Conservation (phyloP, 2,888 invertebrate genomes). For the Hecatera dysodea region DNA sequence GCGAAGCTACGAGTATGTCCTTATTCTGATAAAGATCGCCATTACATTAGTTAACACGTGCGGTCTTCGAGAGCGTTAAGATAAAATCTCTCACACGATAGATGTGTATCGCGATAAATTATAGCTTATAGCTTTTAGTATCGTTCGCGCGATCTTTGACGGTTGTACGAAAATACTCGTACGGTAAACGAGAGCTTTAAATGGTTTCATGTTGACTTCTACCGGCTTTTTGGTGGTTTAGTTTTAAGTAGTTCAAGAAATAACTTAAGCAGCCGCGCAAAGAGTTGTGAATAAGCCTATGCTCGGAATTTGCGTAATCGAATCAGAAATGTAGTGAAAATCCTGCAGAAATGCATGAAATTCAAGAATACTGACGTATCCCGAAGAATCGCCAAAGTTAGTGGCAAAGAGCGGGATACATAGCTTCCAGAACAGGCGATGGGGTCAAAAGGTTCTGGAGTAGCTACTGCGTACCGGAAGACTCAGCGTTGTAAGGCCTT, state of each 20-base stretch:
- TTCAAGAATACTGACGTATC: too few relatives aligned
- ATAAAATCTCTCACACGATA: slow-evolving; percentile 41
- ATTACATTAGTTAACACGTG: slow-evolving; percentile 23
- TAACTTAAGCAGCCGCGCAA: not conserved
- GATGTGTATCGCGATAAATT: slow-evolving; percentile 63
- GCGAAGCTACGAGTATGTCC: not conserved
- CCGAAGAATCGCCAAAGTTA: too few relatives aligned
- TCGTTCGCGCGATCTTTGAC: slow-evolving; percentile 56
- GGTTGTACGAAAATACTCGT: slow-evolving; percentile 29
- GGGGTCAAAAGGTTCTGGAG: too few relatives aligned
- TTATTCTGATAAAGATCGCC: slow-evolving; percentile 24
- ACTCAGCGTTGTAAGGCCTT: too few relatives aligned
- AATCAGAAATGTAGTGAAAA: too few relatives aligned
- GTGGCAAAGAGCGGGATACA: too few relatives aligned
- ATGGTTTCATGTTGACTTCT: not conserved
- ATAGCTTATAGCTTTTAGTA: slow-evolving; percentile 63
- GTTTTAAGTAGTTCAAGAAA: not conserved
- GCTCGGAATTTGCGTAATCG: too few relatives aligned
- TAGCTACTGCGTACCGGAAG: too few relatives aligned
- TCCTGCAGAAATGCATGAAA: too few relatives aligned
- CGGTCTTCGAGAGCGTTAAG: slow-evolving; percentile 30
- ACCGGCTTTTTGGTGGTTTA: not conserved
- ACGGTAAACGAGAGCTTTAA: slow-evolving; percentile 7
- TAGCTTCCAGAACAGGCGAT: too few relatives aligned
- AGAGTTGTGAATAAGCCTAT: too few relatives aligned